These are phyloP conservation scores for Leptopterna dolabrata DNA, from an alignment of 2,888 invertebrate species.

Conservation along the genomic window DNA sequence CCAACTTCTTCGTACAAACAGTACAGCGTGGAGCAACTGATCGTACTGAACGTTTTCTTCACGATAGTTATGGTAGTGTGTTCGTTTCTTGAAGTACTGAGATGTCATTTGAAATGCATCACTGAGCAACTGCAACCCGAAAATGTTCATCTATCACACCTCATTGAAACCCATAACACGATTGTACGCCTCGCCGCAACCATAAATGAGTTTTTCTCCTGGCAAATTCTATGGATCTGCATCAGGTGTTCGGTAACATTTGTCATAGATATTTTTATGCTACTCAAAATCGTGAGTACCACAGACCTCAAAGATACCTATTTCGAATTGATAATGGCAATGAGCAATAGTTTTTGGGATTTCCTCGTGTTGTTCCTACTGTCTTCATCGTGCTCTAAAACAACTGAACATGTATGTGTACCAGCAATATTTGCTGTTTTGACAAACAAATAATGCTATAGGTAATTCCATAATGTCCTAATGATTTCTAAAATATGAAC, in stretches of 20 bases:
- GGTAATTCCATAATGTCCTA: too few species aligned
- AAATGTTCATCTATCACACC: neutral
- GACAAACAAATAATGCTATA: too few species aligned
- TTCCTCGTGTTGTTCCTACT: neutral
- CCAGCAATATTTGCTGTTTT: too few species aligned
- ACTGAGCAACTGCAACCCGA: neutral
- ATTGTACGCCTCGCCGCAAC: neutral
- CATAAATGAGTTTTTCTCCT: conserved; percentile 12
- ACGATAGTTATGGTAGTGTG: neutral
- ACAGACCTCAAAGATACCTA: neutral
- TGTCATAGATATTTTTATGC: neutral
- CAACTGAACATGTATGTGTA: neutral
- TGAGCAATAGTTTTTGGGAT: neutral
- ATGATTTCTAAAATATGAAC: too few species aligned
- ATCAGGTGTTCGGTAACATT: conserved; percentile 13
- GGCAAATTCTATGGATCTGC: conserved; percentile 22
- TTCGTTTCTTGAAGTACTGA: neutral
- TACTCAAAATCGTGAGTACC: conserved; percentile 2
- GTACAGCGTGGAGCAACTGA: neutral
- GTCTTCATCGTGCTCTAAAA: conserved; percentile 5
- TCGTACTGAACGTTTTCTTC: neutral
- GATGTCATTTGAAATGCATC: neutral
- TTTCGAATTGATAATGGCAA: neutral
- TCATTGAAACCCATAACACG: conserved; percentile 9
- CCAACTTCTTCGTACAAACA: neutral